Conservation (phyloP, 2,113 vertebrate genomes). For the Halcyon senegalensis region DNA sequence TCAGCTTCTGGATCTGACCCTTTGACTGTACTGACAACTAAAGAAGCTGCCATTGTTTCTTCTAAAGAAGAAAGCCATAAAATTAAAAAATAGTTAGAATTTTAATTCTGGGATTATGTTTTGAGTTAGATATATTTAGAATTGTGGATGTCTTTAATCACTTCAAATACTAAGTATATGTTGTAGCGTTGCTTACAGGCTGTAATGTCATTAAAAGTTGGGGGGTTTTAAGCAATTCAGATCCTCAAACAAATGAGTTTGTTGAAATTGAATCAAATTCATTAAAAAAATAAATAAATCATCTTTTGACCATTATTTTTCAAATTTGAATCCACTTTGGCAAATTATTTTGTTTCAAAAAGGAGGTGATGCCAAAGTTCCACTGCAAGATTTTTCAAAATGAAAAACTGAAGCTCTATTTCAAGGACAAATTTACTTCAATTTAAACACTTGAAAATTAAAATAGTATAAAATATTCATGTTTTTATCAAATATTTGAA, state of each 20-base stretch:
- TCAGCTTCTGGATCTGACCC: not conserved
- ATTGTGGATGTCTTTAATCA: not conserved
- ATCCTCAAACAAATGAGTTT: not conserved
- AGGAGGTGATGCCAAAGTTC: not conserved
- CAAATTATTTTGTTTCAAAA: not conserved
- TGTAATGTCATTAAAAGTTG: fast-evolving
- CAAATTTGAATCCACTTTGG: not conserved
- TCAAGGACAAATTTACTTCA: not conserved
- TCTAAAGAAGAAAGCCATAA: not conserved
- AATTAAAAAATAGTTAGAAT: not conserved
- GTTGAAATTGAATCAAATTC: not conserved
- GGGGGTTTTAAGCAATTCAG: not conserved
- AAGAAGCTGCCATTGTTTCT: no score
- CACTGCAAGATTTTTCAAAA: not conserved
- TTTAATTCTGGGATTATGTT: no score
- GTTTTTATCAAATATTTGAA: not conserved
- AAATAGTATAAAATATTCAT: not conserved
- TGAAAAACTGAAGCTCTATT: not conserved
- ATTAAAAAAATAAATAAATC: not conserved
- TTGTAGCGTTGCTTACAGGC: not conserved
- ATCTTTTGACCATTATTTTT: not conserved
- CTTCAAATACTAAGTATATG: not conserved
- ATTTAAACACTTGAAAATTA: not conserved
- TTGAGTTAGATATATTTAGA: not conserved
- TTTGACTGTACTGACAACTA: not conserved